Evolutionary conservation across 1,140 invertebrate genomes (phyloP).

Genomic region (Drosophila pruinosa): DNA sequence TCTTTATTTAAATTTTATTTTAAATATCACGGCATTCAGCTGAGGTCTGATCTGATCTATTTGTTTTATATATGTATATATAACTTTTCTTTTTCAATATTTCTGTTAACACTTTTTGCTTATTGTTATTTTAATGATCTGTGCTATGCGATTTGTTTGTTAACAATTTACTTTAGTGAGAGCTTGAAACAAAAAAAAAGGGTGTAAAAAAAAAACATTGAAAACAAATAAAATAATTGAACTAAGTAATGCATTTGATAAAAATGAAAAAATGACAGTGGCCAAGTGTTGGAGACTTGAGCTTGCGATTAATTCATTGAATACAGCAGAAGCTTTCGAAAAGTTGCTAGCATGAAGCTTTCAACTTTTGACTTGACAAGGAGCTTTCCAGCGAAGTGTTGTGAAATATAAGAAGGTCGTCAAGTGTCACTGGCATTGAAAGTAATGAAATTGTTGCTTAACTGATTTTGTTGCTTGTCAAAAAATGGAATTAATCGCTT

Average conservation of each 20-base stretch:
- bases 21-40: constrained; percentile 82
- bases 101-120: constrained; percentile 35
- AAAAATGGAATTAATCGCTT: not conserved
- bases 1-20: constrained; percentile 59
- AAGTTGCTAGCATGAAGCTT: not conserved
- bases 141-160: constrained; percentile 30
- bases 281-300: constrained; percentile 18
- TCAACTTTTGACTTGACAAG: not conserved
- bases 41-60: constrained; percentile 81
- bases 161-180: constrained; percentile 30
- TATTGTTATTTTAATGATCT: constrained; percentile 17
- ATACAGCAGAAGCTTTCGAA: not conserved
- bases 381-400: not conserved
- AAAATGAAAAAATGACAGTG: constrained; percentile 13
- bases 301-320: constrained; percentile 1
- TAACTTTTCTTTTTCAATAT: constrained; percentile 23
- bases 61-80: constrained; percentile 43
- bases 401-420: too few relatives aligned
- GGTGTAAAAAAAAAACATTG: not conserved
- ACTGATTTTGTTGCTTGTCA: not conserved
- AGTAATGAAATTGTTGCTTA: not conserved
- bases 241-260: constrained; percentile 19
- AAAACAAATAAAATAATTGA: constrained; percentile 16
- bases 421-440: not conserved
- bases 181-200: constrained; percentile 1